These are phyloP conservation scores for Aphodius granarius DNA, from an alignment of 2,888 invertebrate genomes.

Conservation along the genomic window DNA sequence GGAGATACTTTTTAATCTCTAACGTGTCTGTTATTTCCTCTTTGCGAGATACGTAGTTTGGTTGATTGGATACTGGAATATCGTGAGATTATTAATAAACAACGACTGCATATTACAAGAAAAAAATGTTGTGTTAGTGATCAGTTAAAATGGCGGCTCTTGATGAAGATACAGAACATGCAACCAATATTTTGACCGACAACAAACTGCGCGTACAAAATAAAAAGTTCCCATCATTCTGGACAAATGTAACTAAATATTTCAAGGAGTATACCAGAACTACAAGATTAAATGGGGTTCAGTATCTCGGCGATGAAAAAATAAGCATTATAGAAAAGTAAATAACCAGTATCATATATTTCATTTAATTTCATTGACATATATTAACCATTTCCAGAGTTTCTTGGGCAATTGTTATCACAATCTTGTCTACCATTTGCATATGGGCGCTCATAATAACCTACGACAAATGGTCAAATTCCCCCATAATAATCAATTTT, in stretches of 20 bases:
- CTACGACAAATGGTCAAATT: constrained; percentile 72
- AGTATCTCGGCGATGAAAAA: constrained; percentile 35
- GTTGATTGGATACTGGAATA: too few relatives aligned
- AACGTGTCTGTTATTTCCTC: too few relatives aligned
- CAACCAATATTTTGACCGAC: too few relatives aligned
- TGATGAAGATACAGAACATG: too few relatives aligned
- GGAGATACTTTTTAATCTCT: too few relatives aligned
- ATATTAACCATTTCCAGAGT: constrained; percentile 55
- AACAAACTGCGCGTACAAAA: too few relatives aligned
- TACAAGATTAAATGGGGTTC: constrained; percentile 35
- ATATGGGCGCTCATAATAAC: constrained; percentile 63
- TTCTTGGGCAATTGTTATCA: constrained; percentile 68
- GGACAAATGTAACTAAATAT: constrained; percentile 24
- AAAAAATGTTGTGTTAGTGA: too few relatives aligned
- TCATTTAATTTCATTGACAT: background rate
- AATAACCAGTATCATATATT: too few relatives aligned
- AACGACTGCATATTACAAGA: too few relatives aligned
- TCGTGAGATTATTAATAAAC: too few relatives aligned
- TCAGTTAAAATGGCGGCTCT: too few relatives aligned
- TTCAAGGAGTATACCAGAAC: constrained; percentile 25
- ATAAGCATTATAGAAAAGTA: constrained; percentile 33
- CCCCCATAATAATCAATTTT: constrained; percentile 76
- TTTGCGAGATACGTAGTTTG: too few relatives aligned
- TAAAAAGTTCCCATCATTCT: constrained; percentile 32
- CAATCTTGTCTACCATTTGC: constrained; percentile 64